Evolutionary conservation across 2,888 invertebrate genomes (phyloP).

Genomic region (Xestoiulus laeticollis): DNA sequence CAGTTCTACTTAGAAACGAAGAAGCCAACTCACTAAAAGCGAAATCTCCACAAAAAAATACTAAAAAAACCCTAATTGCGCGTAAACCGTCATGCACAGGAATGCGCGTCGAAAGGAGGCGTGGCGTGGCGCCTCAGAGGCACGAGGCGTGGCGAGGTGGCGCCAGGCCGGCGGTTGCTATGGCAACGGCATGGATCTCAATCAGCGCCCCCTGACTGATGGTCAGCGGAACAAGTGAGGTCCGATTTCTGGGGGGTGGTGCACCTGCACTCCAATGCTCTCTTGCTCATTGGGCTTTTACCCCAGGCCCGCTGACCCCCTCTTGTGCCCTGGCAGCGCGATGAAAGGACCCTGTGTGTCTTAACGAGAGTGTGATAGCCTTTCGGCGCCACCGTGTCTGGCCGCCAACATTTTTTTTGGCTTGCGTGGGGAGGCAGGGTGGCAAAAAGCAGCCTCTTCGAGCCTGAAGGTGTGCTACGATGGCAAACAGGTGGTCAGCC

Average conservation of each 20-base stretch:
- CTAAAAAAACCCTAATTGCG: constrained; percentile 9
- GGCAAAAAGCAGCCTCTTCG: not conserved
- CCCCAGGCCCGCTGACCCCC: not conserved
- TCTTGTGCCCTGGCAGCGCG: not conserved
- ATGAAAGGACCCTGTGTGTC: not conserved
- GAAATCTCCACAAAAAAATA: not conserved
- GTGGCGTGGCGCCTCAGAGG: not conserved
- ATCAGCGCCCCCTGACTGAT: not conserved
- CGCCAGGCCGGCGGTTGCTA: constrained; percentile 12
- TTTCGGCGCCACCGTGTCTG: constrained; percentile 28
- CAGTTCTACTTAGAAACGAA: too few relatives aligned
- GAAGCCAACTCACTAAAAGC: not conserved
- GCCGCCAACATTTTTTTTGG: not conserved
- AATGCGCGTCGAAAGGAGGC: not conserved
- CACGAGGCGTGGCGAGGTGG: not conserved
- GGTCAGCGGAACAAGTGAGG: not conserved
- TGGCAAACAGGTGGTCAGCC: constrained; percentile 18
- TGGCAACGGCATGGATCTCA: constrained; percentile 42
- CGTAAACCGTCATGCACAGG: not conserved
- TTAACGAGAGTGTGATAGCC: constrained; percentile 21
- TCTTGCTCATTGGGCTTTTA: not conserved
- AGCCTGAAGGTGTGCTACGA: not conserved
- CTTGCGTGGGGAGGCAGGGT: not conserved
- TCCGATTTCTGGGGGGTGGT: not conserved
- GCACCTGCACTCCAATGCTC: not conserved